Evolutionary conservation across 1,140 invertebrate species (phyloP), one percentile per base, ranked within the genome.

Genomic region (Drosophila truncata): DNA sequence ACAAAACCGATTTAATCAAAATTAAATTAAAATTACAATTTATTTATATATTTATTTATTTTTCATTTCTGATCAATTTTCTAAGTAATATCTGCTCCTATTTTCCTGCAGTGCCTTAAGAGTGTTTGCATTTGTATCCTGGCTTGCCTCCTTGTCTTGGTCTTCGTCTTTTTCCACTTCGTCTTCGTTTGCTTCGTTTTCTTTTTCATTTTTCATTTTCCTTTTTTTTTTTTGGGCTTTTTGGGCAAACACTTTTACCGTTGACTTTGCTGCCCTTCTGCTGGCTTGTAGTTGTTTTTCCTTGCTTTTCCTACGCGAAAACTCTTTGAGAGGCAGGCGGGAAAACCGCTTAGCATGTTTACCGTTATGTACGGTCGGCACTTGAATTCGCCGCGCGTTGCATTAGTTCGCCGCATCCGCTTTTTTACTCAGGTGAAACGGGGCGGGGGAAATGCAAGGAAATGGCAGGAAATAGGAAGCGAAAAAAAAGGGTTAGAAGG

Each of bases 311-410:
- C 33, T 50, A 5, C 20, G 46, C 33, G 37, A 49, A 39, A 67
- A 13, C 31, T 27, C 72, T 47, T 44, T 78, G 55, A 78, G 60
- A 59, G 57, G 39, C 49, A 8, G 35, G 44, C 57, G 60, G 46
- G 49, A 83, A 87, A 88, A 88, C 80, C 85, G 84, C 84, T 88
- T 88, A 88, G 84, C 84, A 88, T 88, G 84, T 88, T 88, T 90
- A 78, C 84, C 85, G 85, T 83, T 78, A 78, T 88, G 85, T 88
- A 71, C 70, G 55, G 27, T 84, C 85, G 73, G 69, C 80, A 90
- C 84, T 88, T 81, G 84, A 90, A 88, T 88, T 88, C 85, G 84
- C 84, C 85, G 81, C 85, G 81, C 87, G 77, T 88, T 88, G 84
- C 84, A 88, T 88, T 87, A 88, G 84, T 84, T 88, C 74, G 73